Evolutionary conservation across 1,140 invertebrate species (phyloP), one percentile per base, ranked within the genome.

Genomic region (Drosophila aff.): DNA sequence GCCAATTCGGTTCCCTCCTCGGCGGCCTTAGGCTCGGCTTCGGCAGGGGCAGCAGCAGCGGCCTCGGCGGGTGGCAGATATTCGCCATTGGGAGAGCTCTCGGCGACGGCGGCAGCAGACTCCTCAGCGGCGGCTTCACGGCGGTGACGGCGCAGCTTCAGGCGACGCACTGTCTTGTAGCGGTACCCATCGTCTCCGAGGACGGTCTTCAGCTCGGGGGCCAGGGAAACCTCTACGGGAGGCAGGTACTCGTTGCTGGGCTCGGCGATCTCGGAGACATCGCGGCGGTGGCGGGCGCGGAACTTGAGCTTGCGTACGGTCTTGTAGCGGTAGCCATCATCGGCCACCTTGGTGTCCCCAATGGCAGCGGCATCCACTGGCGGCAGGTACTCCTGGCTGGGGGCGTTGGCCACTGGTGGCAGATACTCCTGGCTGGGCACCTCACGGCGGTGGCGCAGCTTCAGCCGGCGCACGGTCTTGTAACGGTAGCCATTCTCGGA

Each of bases 161-260:
- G 76, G 33, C 86, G 90, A 55, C 82, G 85, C 38, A 92, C 91
- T 28, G 91, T 90, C 78, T 87, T 91, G 58, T 92, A 92, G 44
- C 82, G 91, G 23, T 91, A 91, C 23, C 91, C 91, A 81, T 92
- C 85, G 50, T 82, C 78, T 23, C 77, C 82, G 23, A 92, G 57
- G 15, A 86, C 66, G 26, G 82, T 90, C 64, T 91, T 90, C 44
- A 92, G 73, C 61, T 91, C 90, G 11, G 87, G 87, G 2, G 84
- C 91, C 59, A 91, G 73, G 57, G 82, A 80, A 50, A 91, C 80
- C 26, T 92, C 84, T 7, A 92, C 85, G 9, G 91, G 90, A 0
- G 91, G 89, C 75, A 92, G 81, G 41, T 92, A 91, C 53, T 92
- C 91, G 52, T 53, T 66, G 31, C 57, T 74, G 53, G 89, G 89